These are phyloP conservation scores for Heterodera carotae DNA, from an alignment of 1,140 invertebrate genomes.

Conservation along the genomic window DNA sequence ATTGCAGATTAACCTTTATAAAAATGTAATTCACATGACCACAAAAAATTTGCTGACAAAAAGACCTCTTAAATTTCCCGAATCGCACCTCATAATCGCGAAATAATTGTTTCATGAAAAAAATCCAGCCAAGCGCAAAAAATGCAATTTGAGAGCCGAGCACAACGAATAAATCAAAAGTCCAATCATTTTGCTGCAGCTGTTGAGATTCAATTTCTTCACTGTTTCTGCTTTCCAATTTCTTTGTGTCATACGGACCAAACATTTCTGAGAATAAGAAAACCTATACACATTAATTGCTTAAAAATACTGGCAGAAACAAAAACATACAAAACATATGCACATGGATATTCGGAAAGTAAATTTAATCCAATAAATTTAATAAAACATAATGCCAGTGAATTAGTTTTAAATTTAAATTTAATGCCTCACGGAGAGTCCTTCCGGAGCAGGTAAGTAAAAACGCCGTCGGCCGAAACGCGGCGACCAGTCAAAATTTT, in stretches of 20 bases:
- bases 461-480: no score
- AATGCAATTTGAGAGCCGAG: slow-evolving; percentile 77
- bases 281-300: no score
- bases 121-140: slow-evolving; percentile 94
- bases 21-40: background rate
- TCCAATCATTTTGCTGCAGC: slow-evolving; percentile 3
- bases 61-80: no score
- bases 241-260: background rate
- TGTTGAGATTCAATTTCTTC: background rate
- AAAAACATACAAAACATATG: background rate
- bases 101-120: slow-evolving; percentile 97
- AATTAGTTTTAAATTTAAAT: no score
- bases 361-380: no score
- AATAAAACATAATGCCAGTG: no score
- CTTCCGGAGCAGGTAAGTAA: no score
- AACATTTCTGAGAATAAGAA: background rate
- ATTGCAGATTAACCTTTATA: no score
- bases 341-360: no score
- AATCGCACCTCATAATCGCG: slow-evolving; percentile 87
- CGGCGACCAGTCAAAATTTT: no score
- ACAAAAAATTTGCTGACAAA: background rate
- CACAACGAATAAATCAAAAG: slow-evolving; percentile 40
- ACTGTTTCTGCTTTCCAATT: background rate
- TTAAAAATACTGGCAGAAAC: background rate
- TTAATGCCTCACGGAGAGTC: no score